Percentiles rank a stretch among this genome's conserved stretches.
These are phyloP conservation scores for Lasioglossum morio DNA, from an alignment of 2,888 invertebrate species.

Conservation along the genomic window DNA sequence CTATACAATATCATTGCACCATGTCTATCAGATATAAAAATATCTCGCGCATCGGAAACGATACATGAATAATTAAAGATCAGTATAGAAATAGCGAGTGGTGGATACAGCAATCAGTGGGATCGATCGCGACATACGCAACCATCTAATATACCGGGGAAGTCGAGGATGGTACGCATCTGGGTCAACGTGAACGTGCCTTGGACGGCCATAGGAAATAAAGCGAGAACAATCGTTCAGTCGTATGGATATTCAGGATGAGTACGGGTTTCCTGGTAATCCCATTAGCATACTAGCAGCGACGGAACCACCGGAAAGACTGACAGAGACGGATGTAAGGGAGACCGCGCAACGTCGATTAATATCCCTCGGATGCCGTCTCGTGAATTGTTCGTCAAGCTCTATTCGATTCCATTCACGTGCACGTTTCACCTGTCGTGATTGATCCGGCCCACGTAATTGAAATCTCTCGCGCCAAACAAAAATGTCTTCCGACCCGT, in stretches of 20 bases:
- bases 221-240: slow-evolving; percentile 22
- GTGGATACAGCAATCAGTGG: not conserved
- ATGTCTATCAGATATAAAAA: not conserved
- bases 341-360: slow-evolving; percentile 56
- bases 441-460: slow-evolving; percentile 51
- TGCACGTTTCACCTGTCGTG: slow-evolving; percentile 34
- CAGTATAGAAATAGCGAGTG: not conserved
- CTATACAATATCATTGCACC: not conserved
- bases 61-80: not conserved
- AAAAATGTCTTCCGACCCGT: slow-evolving; percentile 34
- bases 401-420: slow-evolving; percentile 51
- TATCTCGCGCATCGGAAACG: not conserved
- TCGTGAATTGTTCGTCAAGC: slow-evolving; percentile 44
- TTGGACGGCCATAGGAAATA: not conserved
- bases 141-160: slow-evolving; percentile 13
- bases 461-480: slow-evolving; percentile 30
- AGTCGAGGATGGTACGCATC: slow-evolving; percentile 8
- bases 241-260: slow-evolving; percentile 35
- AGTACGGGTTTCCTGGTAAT: slow-evolving; percentile 46
- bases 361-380: slow-evolving; percentile 52
- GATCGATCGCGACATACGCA: not conserved
- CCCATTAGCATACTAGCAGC: slow-evolving; percentile 48
- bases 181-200: slow-evolving; percentile 8
- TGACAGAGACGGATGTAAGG: slow-evolving; percentile 58
- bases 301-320: slow-evolving; percentile 49